A percentile compares a stretch with the other conserved stretches of the same genome.
Conservation (phyloP, 2,113 vertebrate species). For the Cricetomys ansorgei region DNA sequence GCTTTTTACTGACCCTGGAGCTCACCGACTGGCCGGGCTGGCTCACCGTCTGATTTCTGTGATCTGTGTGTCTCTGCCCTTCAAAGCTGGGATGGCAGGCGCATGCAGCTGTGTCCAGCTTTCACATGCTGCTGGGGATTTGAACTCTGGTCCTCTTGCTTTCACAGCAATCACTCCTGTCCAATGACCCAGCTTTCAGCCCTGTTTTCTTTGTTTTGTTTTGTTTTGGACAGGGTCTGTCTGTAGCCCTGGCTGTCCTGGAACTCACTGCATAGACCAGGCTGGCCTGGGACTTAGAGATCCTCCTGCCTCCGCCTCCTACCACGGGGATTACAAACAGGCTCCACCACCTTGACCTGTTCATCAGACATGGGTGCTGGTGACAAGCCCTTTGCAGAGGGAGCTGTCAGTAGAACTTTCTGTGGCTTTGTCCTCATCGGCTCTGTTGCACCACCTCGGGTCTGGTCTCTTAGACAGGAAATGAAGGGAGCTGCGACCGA, state of each 20-base stretch:
- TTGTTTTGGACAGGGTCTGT: neutral
- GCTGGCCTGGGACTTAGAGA: neutral
- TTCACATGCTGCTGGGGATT: neutral
- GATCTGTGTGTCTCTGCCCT: neutral
- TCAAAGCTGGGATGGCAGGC: neutral
- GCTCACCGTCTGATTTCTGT: neutral
- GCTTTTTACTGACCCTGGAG: neutral
- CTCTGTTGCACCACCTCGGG: neutral
- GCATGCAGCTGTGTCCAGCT: neutral
- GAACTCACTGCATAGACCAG: neutral
- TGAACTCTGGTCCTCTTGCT: neutral
- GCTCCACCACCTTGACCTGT: neutral
- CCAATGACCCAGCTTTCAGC: neutral
- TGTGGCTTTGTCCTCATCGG: neutral
- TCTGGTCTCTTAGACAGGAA: neutral
- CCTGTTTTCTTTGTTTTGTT: neutral
- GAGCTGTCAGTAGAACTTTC: neutral
- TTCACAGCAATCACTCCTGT: neutral
- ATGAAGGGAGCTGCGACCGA: neutral
- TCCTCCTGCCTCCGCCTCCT: neutral
- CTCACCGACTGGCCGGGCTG: neutral
- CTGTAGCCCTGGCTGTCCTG: neutral
- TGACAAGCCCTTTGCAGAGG: neutral
- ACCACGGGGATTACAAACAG: neutral
- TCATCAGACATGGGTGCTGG: too few species aligned